Evolutionary conservation across 2,888 invertebrate species (phyloP), one percentile per base, ranked within the genome.

Genomic region (Ennomos erosarius): DNA sequence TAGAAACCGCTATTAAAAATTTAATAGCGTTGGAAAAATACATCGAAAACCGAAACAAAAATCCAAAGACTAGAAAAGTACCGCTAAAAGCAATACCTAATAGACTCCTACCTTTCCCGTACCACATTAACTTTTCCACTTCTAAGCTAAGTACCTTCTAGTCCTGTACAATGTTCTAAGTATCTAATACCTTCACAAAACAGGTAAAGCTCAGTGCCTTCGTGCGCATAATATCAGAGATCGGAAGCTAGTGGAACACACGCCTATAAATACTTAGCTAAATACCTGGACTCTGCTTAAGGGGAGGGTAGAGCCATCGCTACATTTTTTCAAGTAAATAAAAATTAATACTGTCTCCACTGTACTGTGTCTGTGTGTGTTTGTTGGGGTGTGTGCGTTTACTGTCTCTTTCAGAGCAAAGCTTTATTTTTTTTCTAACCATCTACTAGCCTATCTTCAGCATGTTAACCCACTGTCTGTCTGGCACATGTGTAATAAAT

Each of bases 211-310:
- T 58, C 50, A 39, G 65, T 43, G 66, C 67, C 69, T 67, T 56
- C 12, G 48, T 58, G 66, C 66, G 62, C 62, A 59, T 64, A 59
- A 70, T 70, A 70, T 68, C 66, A 64, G 45, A 65, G 69, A 69
- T 67, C 69, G 66, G 73, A 65, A 66, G 70, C 81, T 82, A 77
- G 76, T 85, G 85, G 82, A 81, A 85, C 81, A 78, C 78, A 75
- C 78, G 76, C 78, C 83, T 83, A 85, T 87, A 87, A 87, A 86
- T 86, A 86, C 74, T 75, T 69, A 67, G 72, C 82, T 87, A 87
- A 87, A 87, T 87, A 87, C 88, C 86, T 83, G 82, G 77, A 67
- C 67, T n/a, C 12, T 38, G 10, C 73, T 88, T 88, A 88, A 87
- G 87, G 81, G 69, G 73, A 68, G 48, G 73, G 10, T 12, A 10